Evolutionary conservation across 2,797 vertebrate genomes (phyloP).

Genomic region (Cetoscarus ocellatus): DNA sequence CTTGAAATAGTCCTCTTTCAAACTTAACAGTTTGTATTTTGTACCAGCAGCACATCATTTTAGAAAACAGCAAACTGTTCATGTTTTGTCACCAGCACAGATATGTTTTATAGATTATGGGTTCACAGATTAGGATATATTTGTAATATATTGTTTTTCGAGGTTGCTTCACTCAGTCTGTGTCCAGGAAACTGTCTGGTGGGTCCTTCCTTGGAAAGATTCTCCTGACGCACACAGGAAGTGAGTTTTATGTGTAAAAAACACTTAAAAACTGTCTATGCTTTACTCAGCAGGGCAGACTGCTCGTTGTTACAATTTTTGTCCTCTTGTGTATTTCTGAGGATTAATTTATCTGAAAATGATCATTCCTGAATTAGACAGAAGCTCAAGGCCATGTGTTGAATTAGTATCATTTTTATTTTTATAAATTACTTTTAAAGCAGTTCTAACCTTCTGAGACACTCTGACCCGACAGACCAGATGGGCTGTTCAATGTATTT

Average conservation of each 20-base stretch:
- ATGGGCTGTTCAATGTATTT: too few relatives aligned
- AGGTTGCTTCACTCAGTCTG: neutral
- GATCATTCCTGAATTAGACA: too few relatives aligned
- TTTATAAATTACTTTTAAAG: neutral
- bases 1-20: neutral
- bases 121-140: neutral
- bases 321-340: too few relatives aligned
- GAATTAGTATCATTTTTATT: neutral
- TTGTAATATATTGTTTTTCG: neutral
- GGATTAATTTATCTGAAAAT: too few relatives aligned
- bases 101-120: neutral
- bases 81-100: neutral
- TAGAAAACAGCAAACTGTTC: neutral
- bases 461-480: too few relatives aligned
- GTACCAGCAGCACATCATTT: neutral
- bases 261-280: neutral
- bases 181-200: slow-evolving; percentile 40
- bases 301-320: too few relatives aligned
- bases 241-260: slow-evolving; percentile 33
- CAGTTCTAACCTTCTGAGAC: too few relatives aligned
- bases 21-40: neutral
- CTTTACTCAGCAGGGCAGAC: slow-evolving; percentile 16
- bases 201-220: slow-evolving; percentile 21
- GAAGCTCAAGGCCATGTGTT: neutral
- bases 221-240: slow-evolving; percentile 30